These are phyloP conservation scores for Eilema griseolum DNA, from an alignment of 2,888 invertebrate genomes.

Conservation along the genomic window DNA sequence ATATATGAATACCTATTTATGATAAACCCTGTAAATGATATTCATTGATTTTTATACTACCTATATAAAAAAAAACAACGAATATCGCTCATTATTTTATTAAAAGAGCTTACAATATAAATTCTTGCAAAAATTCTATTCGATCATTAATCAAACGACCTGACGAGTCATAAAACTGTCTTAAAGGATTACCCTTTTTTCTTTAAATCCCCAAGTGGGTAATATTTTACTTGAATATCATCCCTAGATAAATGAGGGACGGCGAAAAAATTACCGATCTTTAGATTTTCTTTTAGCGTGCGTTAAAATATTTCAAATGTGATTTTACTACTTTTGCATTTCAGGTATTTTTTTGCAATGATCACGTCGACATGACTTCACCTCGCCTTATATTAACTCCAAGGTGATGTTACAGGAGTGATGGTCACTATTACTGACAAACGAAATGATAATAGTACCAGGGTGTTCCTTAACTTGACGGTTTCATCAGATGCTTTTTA, in stretches of 20 bases:
- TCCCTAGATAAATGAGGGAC: constrained; percentile 31
- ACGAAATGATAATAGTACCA: no score
- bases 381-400: no score
- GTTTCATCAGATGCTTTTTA: no score
- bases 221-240: constrained; percentile 36
- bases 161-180: constrained; percentile 29
- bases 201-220: constrained; percentile 36
- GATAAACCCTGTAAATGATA: no score
- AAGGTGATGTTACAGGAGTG: no score
- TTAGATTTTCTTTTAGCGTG: background rate
- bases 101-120: background rate
- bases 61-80: background rate
- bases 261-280: constrained; percentile 4
- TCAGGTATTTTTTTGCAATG: background rate
- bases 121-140: constrained; percentile 9
- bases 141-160: constrained; percentile 27
- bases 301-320: background rate
- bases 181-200: constrained; percentile 33
- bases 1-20: no score
- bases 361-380: no score
- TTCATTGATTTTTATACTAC: no score
- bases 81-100: background rate
- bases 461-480: no score
- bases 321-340: background rate
- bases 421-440: no score